Evolutionary conservation across 2,888 invertebrate species (phyloP), one percentile per base, ranked within the genome.

Genomic region (Acanthosoma haemorrhoidale): DNA sequence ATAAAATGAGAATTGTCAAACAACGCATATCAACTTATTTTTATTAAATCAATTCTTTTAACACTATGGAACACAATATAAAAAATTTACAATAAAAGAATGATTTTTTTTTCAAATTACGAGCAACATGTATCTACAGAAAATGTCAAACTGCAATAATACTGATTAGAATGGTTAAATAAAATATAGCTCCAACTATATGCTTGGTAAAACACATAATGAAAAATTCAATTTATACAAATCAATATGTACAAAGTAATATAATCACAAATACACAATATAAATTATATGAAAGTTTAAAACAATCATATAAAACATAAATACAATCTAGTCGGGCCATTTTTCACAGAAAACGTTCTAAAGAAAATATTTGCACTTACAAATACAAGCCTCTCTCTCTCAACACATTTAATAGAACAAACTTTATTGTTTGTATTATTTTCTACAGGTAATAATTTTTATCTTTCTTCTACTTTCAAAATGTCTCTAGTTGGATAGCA

Each of bases 301-400:
- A 51, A 51, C 51, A 51, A 51, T 51, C 51, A 51, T 25, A 51
- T 51, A 51, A 25, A 51, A 51, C 51, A 29, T 51, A 51, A 51
- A 51, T 51, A 51, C 51, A 25, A 51, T 51, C 51, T 51, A 51
- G 51, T 51, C n/a, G 18, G 25, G 51, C 25, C n/a, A 25, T n/a
- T 18, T 25, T n/a, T 51, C 29, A 21, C 21, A 51, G 25, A 43
- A 51, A 51, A 25, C 13, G 51, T 51, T 51, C 51, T 25, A 21
- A 51, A 51, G n/a, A 51, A 51, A 43, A 13, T 51, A 51, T 51
- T 51, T 51, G 51, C 51, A 51, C 51, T 51, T 51, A n/a, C 51
- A 51, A 21, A 51, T 29, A 25, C 25, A 32, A n/a, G n/a, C 21
- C 51, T 51, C 51, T 25, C 51, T 25, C 11, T 51, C 13, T 51